Conservation (phyloP, 2,113 vertebrate genomes). For the Toxostoma redivivum region DNA sequence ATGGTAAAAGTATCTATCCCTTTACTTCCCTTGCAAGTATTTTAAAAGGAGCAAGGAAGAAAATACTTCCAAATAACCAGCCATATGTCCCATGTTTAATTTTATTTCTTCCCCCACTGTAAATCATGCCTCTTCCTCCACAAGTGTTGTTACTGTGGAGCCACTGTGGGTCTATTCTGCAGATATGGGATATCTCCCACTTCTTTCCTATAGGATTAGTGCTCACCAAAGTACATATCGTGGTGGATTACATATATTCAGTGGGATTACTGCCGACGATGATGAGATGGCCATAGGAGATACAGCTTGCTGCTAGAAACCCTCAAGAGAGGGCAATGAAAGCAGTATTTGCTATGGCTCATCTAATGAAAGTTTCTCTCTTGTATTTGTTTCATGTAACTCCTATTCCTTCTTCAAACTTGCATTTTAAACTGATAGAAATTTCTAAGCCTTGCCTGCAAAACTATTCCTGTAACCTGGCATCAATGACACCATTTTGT, state of each 20-base stretch:
- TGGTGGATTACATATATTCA: neutral
- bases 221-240: rapidly evolving
- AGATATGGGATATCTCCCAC: neutral
- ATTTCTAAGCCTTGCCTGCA: neutral
- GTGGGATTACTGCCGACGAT: neutral
- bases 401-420: neutral
- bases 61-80: neutral
- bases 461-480: neutral
- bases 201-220: neutral
- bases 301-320: neutral
- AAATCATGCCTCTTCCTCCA: neutral
- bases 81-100: neutral
- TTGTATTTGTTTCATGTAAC: neutral
- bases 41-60: neutral
- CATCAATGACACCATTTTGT: neutral
- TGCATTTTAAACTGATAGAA: neutral
- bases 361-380: neutral
- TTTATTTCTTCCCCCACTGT: neutral
- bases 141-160: neutral
- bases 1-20: neutral
- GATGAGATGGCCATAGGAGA: neutral
- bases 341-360: neutral
- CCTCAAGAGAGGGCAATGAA: neutral
- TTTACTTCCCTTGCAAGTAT: neutral
- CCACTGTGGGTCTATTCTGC: neutral